Evolutionary conservation across 2,797 vertebrate species (phyloP), one percentile per base, ranked within the genome.

Genomic region (Gadopsis bispinosus): DNA sequence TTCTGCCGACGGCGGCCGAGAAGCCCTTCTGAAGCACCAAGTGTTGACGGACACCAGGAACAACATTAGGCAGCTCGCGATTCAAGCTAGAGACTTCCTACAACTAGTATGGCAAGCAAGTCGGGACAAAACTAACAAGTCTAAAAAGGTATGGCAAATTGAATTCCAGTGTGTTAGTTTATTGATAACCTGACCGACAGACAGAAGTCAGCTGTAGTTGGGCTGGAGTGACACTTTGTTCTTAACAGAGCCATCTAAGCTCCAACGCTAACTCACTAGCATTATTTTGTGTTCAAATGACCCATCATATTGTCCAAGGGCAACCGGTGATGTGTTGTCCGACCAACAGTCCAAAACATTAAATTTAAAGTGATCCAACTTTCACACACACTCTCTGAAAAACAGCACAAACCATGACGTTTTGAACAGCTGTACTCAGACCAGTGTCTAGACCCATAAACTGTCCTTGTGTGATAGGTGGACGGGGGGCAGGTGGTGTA

Each of bases 401-500:
- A 35, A 47, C 43, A 39, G 35, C 22, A 20, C 10, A 19, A 20
- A 31, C 16, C 3, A 20, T 0, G 50, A 72, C 56, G 13, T n/a
- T 47, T 45, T 65, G 6, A 39, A 39, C 54, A 75, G 65, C 73
- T 73, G 61, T 20, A 16, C 67, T 67, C 29, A 20, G 69, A 73
- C 63, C 64, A 59, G 45, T 17, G 71, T 72, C 74, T 55, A 9
- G 31, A 53, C n/a, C n/a, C 43, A 50, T 45, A 20, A 73, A 73
- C 70, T 31, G 29, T 37, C 54, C 2, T 58, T 47, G 22, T 59
- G 41, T 61, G 16, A 59, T 73, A 69, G 74, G 71, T 66, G 56
- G 66, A 69, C 6, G 35, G 22, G 22, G 29, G 33, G 58, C 33
- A 73, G 47, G 60, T 69, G 43, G 73, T 50, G 69, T 11, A 20